A percentile compares a stretch with the other conserved stretches of the same genome.
Conservation (phyloP, 1,140 invertebrate genomes). For the Xylocopa sonorina region DNA sequence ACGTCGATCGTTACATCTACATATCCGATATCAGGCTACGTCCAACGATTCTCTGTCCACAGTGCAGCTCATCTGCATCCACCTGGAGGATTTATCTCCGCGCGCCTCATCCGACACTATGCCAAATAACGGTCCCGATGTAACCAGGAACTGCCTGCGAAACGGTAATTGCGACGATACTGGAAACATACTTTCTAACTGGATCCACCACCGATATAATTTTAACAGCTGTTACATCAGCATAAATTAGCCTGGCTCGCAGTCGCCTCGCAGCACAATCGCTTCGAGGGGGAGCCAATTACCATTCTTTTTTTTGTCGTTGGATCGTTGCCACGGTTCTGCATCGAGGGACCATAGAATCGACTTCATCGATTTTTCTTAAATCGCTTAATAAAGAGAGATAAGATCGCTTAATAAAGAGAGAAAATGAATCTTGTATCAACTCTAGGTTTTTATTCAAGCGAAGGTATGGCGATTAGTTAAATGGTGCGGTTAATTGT, state of each 20-base stretch:
- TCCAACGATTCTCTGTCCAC: slow-evolving; percentile 8
- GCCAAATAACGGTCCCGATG: slow-evolving; percentile 60
- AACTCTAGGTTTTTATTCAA: too few species aligned
- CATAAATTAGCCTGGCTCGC: not conserved
- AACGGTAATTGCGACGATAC: slow-evolving; percentile 63
- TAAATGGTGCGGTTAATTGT: not conserved
- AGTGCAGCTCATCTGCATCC: slow-evolving; percentile 25
- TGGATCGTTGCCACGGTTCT: not conserved
- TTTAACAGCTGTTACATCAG: slow-evolving; percentile 32
- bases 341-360: not conserved
- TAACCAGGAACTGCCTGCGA: slow-evolving; percentile 59
- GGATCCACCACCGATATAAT: slow-evolving; percentile 45
- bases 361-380: not conserved
- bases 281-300: not conserved
- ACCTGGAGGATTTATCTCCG: slow-evolving; percentile 54
- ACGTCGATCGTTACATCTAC: not conserved
- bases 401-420: too few species aligned
- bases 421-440: too few species aligned
- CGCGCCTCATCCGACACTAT: slow-evolving; percentile 42
- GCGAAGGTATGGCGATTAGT: not conserved
- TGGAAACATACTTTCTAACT: slow-evolving; percentile 69
- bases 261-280: not conserved
- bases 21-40: not conserved
- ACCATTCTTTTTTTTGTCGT: not conserved
- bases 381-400: too few species aligned